These are phyloP conservation scores for Dasyprocta punctata DNA, from an alignment of 2,113 vertebrate genomes.

Conservation along the genomic window DNA sequence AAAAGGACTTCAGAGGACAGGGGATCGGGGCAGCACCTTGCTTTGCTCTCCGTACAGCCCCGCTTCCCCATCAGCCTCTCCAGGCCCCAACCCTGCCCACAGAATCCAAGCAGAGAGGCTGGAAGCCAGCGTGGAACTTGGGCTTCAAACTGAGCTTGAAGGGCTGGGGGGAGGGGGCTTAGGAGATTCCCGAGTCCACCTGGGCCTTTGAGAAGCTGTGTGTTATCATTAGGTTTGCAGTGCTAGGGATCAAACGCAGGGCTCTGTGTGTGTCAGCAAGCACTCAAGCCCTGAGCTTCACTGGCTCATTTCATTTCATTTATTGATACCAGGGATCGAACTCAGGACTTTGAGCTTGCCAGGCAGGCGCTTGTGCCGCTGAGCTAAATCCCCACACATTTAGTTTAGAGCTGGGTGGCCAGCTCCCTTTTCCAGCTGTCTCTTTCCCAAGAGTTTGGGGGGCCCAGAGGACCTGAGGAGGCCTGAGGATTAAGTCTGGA, in stretches of 20 bases:
- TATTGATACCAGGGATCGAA: background rate
- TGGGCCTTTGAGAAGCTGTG: background rate
- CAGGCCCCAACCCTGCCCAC: background rate
- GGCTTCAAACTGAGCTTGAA: background rate
- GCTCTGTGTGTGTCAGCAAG: background rate
- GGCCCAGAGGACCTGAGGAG: background rate
- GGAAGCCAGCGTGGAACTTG: background rate
- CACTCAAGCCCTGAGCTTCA: background rate
- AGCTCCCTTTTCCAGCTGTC: background rate
- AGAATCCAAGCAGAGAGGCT: background rate
- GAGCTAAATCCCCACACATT: too few relatives aligned
- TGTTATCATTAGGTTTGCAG: background rate
- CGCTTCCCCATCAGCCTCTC: background rate
- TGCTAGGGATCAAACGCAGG: background rate
- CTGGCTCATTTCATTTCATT: too few relatives aligned
- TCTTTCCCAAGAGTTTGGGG: background rate
- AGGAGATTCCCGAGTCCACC: background rate
- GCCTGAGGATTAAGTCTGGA: background rate
- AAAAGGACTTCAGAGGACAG: background rate
- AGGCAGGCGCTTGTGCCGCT: too few relatives aligned
- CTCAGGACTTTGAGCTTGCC: background rate
- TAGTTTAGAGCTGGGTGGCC: background rate
- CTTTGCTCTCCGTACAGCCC: background rate
- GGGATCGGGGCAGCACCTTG: background rate
- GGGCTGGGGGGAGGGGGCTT: background rate